A percentile compares a stretch with the other conserved stretches of the same genome.
These are phyloP conservation scores for Polydrusus cervinus DNA, from an alignment of 2,888 invertebrate species.

Conservation along the genomic window DNA sequence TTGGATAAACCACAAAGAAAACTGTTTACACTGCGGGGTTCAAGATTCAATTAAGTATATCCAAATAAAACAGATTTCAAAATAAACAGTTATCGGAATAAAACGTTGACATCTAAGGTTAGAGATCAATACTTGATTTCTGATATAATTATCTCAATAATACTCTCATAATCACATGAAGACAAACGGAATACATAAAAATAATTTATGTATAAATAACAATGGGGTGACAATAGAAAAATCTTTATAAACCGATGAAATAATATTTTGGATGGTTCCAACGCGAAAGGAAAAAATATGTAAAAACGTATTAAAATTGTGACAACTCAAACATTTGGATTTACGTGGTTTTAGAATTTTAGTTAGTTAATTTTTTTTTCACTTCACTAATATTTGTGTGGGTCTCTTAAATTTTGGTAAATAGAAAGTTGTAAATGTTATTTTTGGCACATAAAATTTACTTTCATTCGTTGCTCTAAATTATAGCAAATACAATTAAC, in stretches of 20 bases:
- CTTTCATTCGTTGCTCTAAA: neutral
- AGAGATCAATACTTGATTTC: conserved; percentile 13
- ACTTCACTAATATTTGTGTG: too few relatives aligned
- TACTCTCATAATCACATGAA: conserved; percentile 1
- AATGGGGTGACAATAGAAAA: too few relatives aligned
- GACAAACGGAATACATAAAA: conserved; percentile 3
- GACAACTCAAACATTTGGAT: too few relatives aligned
- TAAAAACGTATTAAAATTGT: too few relatives aligned
- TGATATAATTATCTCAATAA: conserved; percentile 23
- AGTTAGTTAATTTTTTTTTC: too few relatives aligned
- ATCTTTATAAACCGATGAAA: too few relatives aligned
- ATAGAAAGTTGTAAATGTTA: too few relatives aligned
- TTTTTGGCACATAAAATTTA: neutral
- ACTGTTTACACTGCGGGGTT: neutral
- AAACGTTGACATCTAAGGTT: conserved; percentile 20
- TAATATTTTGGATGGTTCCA: too few relatives aligned
- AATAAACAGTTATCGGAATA: conserved; percentile 24
- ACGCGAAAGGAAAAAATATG: too few relatives aligned
- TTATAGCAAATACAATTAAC: conserved; percentile 13
- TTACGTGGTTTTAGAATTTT: too few relatives aligned
- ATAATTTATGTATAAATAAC: neutral
- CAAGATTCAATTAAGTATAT: conserved; percentile 18
- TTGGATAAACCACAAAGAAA: neutral
- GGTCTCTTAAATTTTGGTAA: too few relatives aligned
- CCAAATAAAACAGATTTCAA: conserved; percentile 21